Evolutionary conservation across 2,113 vertebrate species (phyloP).

Genomic region (Serilophus lunatus): DNA sequence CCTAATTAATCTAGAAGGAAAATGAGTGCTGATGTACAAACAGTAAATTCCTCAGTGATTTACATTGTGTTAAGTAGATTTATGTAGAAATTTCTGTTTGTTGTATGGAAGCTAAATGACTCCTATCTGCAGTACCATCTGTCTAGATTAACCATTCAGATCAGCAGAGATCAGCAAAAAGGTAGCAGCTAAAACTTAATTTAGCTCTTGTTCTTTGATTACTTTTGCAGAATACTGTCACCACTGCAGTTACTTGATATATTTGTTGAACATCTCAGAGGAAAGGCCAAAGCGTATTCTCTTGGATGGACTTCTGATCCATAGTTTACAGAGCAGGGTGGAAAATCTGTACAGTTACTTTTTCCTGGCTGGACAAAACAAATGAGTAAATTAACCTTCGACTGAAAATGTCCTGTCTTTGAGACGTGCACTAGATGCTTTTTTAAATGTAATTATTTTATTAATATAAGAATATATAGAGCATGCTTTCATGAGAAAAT

Average conservation of each 20-base stretch:
- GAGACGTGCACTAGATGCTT: not conserved
- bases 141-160: not conserved
- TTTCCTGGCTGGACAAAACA: not conserved
- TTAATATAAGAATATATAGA: not conserved
- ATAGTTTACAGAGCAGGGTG: not conserved
- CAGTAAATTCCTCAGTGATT: not conserved
- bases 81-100: not conserved
- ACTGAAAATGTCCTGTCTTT: not conserved
- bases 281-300: not conserved
- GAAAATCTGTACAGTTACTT: not conserved
- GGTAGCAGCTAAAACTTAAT: not conserved
- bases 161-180: not conserved
- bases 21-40: not conserved
- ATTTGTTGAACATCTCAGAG: not conserved
- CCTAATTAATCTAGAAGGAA: conserved; percentile 18
- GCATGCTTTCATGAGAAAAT: too few relatives aligned
- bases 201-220: not conserved
- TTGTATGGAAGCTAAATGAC: not conserved
- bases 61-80: not conserved
- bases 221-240: not conserved
- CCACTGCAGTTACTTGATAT: not conserved
- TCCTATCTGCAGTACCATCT: not conserved
- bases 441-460: not conserved
- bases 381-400: not conserved
- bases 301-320: not conserved